Percentiles rank a stretch among this genome's conserved stretches.
Evolutionary conservation across 1,140 invertebrate species (phyloP).

Genomic region (Drosophila watanabei): DNA sequence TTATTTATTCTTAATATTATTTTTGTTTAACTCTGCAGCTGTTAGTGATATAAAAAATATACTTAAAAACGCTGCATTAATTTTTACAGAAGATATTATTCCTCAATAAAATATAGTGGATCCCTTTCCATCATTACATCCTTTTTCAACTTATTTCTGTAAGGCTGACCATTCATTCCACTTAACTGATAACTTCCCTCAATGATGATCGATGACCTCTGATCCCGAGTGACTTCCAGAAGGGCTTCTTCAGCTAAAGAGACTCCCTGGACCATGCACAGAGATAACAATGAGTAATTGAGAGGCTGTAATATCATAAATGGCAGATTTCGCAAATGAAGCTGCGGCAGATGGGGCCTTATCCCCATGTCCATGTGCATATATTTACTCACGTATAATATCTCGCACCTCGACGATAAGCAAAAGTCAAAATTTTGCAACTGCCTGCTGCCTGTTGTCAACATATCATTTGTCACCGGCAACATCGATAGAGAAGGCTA

Average conservation of each 20-base stretch:
- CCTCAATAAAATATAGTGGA: background rate
- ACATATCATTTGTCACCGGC: conserved; percentile 79
- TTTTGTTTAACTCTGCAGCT: no score
- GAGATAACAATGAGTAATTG: conserved; percentile 73
- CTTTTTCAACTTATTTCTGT: background rate
- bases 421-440: conserved; percentile 82
- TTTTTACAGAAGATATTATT: background rate
- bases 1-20: no score
- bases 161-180: background rate
- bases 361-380: background rate
- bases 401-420: conserved; percentile 61
- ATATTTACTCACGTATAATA: conserved; percentile 11
- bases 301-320: conserved; percentile 38
- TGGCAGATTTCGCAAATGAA: conserved; percentile 62
- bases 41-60: no score
- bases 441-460: conserved; percentile 67
- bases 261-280: conserved; percentile 18
- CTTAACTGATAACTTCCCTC: conserved; percentile 44
- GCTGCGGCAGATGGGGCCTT: conserved; percentile 44
- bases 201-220: conserved; percentile 71
- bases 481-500: conserved; percentile 49
- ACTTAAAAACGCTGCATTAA: no score
- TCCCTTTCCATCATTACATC: background rate
- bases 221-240: conserved; percentile 39
- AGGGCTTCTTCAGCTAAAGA: conserved; percentile 38